Base-by-base conservation (phyloP, 2,888 invertebrate genomes). In the Taenaris catops region DNA sequence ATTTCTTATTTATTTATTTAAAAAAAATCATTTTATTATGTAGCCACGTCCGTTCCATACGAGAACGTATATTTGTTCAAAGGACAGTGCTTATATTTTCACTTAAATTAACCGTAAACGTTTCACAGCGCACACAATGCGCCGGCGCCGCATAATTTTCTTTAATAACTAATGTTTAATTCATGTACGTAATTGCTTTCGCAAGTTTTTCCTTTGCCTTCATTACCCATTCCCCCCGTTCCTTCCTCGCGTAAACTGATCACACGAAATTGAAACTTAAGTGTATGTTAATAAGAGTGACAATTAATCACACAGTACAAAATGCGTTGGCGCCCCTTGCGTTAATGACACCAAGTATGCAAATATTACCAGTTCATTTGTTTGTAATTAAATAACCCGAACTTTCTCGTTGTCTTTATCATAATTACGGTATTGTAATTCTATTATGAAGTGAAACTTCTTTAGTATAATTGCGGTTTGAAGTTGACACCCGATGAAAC, bases 291-390 rank as follows among this genome's bases (percentile, higher is more conserved):
- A 25, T 45, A 36, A 31, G 23, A 11, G 11, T 37, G 46, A 56
- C 55, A 61, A 51, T 42, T 25, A 37, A 32, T 31, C 35, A 34
- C 32, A 38, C 12, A 33, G 18, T 34, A 27, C 23, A 16, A 11
- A 28, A 38, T 39, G 47, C 45, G 51, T 44, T 43, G 48, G 46
- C 48, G 54, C 42, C 46, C 38, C 11, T 26, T 50, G 28, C 55
- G 53, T 55, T 62, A 62, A 56, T 62, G 59, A 53, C 58, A 55
- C 41, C 63, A 43, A 44, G 63, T 68, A 69, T 70, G 69, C 61
- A 59, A 69, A 69, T 69, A 51, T 35, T 50, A 53, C 56, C 51
- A 49, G 58, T 57, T 58, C 56, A 57, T 53, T 39, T 43, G 36
- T 40, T 39, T 37, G 24, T 35, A 35, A 40, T 44, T 41, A 38